Evolutionary conservation across 2,113 vertebrate species (phyloP).

Genomic region (Catharus bicknelli): DNA sequence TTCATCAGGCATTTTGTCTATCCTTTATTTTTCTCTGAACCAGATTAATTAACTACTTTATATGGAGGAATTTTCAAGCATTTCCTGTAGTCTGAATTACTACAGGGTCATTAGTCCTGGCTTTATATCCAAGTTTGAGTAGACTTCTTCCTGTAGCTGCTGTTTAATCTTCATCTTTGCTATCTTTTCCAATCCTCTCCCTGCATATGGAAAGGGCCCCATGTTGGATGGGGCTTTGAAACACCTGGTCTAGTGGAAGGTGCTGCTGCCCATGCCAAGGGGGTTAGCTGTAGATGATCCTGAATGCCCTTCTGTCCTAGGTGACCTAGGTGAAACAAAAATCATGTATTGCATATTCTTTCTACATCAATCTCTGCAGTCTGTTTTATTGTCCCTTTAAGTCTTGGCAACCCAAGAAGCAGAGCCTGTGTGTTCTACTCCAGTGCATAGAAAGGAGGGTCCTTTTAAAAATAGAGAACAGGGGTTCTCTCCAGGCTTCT

Average conservation of each 20-base stretch:
- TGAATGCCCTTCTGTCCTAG: neutral
- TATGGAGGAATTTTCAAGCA: neutral
- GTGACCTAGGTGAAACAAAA: neutral
- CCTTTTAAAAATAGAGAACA: neutral
- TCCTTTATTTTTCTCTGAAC: neutral
- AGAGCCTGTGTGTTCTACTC: neutral
- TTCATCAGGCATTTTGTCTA: neutral
- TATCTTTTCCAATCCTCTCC: neutral
- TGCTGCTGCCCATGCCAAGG: too few relatives aligned
- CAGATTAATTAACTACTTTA: neutral
- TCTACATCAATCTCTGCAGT: accelerated
- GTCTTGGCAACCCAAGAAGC: accelerated
- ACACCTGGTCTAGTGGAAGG: neutral
- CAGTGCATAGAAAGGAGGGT: too few relatives aligned
- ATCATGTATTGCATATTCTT: too few relatives aligned
- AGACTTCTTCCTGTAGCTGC: neutral
- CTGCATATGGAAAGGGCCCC: neutral
- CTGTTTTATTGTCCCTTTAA: neutral
- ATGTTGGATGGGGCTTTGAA: neutral
- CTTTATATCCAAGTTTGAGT: neutral
- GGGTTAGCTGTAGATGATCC: too few relatives aligned
- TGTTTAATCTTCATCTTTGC: neutral
- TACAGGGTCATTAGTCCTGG: neutral
- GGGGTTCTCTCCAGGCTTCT: neutral
- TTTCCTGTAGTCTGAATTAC: neutral